Percentiles rank a stretch among this genome's conserved stretches.
Evolutionary conservation across 2,797 vertebrate genomes (phyloP).

Genomic region (Peromyscus nudipes): DNA sequence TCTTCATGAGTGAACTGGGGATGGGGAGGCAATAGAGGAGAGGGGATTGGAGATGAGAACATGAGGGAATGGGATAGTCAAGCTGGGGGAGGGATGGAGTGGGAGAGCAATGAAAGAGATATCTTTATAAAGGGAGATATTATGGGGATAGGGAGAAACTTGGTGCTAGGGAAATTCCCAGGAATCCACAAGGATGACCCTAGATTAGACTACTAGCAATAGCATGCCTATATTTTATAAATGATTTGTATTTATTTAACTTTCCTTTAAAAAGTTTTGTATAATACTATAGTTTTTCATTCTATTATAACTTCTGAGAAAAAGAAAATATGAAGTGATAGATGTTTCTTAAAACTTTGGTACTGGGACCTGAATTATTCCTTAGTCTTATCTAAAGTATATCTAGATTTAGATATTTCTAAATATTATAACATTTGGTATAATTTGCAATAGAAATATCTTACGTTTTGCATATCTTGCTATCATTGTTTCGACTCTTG

Average conservation of each 20-base stretch:
- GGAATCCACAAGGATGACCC: too few relatives aligned
- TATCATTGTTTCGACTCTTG: neutral
- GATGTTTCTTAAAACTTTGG: constrained; percentile 29
- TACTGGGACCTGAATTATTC: neutral
- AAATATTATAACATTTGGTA: constrained; percentile 5
- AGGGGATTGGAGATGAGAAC: too few relatives aligned
- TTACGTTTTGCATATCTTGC: neutral
- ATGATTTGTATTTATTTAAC: constrained; percentile 36
- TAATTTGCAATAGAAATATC: neutral
- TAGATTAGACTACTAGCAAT: too few relatives aligned
- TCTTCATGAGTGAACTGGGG: too few relatives aligned
- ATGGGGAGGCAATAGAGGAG: too few relatives aligned
- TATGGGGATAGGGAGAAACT: too few relatives aligned
- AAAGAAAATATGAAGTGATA: neutral
- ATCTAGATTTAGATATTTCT: neutral
- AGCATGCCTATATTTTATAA: neutral
- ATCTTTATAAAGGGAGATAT: too few relatives aligned
- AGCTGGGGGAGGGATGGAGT: too few relatives aligned
- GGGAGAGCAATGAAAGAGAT: too few relatives aligned
- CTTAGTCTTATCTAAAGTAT: neutral
- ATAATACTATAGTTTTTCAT: constrained; percentile 5
- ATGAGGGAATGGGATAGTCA: too few relatives aligned
- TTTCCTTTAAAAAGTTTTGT: constrained; percentile 30
- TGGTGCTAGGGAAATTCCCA: too few relatives aligned
- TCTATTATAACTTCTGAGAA: neutral